Evolutionary conservation across 1,140 invertebrate genomes (phyloP).

Genomic region (Zaprionus gabonicus): DNA sequence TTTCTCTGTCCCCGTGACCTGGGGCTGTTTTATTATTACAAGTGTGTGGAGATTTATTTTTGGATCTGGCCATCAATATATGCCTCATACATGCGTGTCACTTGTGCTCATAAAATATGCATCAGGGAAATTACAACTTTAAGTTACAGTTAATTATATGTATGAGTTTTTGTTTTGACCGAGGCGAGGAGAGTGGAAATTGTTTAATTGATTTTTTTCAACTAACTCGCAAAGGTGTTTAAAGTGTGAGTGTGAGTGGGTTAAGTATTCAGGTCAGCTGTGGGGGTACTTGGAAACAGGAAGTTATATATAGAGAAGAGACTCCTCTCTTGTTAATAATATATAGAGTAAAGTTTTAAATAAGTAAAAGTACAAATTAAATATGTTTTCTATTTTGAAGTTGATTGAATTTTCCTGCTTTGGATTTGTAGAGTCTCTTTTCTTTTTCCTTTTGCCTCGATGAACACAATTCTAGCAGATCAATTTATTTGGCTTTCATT

Average conservation of each 20-base stretch:
- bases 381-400: neutral
- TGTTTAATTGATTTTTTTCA: slow-evolving; percentile 35
- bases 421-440: neutral
- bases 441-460: neutral
- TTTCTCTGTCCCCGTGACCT: neutral
- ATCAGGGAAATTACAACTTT: slow-evolving; percentile 22
- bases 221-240: slow-evolving; percentile 10
- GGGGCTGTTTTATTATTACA: slow-evolving; percentile 22
- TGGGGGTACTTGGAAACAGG: neutral
- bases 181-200: neutral
- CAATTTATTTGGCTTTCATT: slow-evolving; percentile 41
- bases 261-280: neutral
- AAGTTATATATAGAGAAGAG: neutral
- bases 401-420: neutral
- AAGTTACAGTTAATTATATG: slow-evolving; percentile 30
- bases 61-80: slow-evolving; percentile 14
- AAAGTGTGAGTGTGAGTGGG: neutral
- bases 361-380: neutral
- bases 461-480: slow-evolving; percentile 3
- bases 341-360: neutral
- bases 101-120: slow-evolving; percentile 35
- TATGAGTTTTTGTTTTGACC: neutral
- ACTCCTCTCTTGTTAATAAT: neutral
- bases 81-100: slow-evolving; percentile 23
- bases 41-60: slow-evolving; percentile 36